A percentile compares a stretch with the other conserved stretches of the same genome.
phyloP scores from a whole-genome alignment of 2,888 invertebrate species.

The Sialis fuliginosa region DNA sequence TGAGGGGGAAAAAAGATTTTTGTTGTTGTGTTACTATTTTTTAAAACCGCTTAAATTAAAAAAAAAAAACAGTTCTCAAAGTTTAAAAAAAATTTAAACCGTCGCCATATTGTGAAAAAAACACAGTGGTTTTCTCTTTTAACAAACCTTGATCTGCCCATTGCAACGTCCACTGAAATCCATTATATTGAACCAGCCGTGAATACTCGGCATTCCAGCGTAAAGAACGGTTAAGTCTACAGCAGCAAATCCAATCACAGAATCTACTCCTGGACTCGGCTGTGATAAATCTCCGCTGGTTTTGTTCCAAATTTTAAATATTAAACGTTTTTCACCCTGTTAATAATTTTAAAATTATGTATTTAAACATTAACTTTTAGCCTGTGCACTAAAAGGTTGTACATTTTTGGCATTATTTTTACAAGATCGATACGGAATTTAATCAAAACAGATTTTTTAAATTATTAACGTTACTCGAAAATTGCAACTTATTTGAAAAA shows the following conservation, averaged over 20 bases:
- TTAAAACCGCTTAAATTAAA: too few relatives aligned
- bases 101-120: too few relatives aligned
- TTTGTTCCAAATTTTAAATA: conserved; percentile 42
- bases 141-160: conserved; percentile 37
- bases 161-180: conserved; percentile 36
- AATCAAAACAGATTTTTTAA: too few relatives aligned
- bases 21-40: too few relatives aligned
- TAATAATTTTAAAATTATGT: conserved; percentile 11
- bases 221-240: conserved; percentile 35
- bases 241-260: conserved; percentile 39
- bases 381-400: background rate
- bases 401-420: background rate
- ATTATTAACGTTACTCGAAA: too few relatives aligned
- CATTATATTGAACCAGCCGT: conserved; percentile 46
- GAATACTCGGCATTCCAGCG: conserved; percentile 31
- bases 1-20: too few relatives aligned
- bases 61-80: too few relatives aligned
- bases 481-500: too few relatives aligned
- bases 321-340: conserved; percentile 35
- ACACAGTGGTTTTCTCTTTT: conserved; percentile 10
- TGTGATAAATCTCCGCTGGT: conserved; percentile 24
- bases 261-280: conserved; percentile 35
- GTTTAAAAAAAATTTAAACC: too few relatives aligned
- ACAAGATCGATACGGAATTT: too few relatives aligned
- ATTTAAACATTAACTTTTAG: background rate